Percentiles rank a stretch among this genome's conserved stretches.
Evolutionary conservation across 2,797 vertebrate genomes (phyloP).

Genomic region (Coregonus sp.): DNA sequence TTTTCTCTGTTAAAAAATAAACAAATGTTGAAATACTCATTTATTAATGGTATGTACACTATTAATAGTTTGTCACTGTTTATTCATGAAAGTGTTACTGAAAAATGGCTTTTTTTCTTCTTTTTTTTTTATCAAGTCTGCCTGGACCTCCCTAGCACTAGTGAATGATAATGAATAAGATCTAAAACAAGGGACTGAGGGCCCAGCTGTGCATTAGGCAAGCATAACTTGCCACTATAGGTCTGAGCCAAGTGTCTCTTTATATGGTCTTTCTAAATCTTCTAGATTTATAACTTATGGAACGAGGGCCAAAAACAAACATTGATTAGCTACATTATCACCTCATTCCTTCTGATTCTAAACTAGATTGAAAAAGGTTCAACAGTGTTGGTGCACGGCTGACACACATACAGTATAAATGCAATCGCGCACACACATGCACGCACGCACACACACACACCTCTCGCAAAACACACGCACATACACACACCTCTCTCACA

Average conservation of each 20-base stretch:
- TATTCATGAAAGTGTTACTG: neutral
- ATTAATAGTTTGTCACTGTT: neutral
- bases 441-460: constrained; percentile 17
- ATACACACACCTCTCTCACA: neutral
- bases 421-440: neutral
- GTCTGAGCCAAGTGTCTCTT: neutral
- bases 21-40: no score
- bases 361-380: neutral
- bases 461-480: neutral
- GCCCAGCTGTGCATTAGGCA: no score
- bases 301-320: constrained; percentile 38
- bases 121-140: no score
- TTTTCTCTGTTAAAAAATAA: no score
- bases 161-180: no score
- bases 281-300: constrained; percentile 21
- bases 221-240: no score
- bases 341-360: constrained; percentile 31
- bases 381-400: neutral
- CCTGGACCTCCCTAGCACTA: no score
- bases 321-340: constrained; percentile 58
- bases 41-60: no score
- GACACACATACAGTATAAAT: neutral
- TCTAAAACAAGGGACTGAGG: no score
- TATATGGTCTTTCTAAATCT: neutral
- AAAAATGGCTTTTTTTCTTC: no score